Conservation (phyloP, 2,888 invertebrate species). For the Trypoxylon attenuatum region DNA sequence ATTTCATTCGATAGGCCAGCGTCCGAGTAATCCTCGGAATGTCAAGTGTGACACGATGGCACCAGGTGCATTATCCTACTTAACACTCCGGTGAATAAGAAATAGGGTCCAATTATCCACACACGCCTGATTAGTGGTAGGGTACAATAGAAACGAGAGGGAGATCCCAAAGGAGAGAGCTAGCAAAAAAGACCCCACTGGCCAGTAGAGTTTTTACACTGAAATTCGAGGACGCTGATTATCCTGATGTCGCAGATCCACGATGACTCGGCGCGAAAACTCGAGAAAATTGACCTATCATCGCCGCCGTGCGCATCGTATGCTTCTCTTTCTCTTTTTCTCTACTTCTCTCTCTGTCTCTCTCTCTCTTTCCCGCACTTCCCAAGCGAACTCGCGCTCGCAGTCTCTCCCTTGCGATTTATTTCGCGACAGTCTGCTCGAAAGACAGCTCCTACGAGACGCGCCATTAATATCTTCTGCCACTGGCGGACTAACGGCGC, state of each 20-base stretch:
- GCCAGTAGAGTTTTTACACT: background rate
- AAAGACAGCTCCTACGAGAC: background rate
- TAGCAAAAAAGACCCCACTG: background rate
- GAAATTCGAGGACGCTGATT: background rate
- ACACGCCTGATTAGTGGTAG: conserved; percentile 1
- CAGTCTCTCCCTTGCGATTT: background rate
- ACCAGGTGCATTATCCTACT: background rate
- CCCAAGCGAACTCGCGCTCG: background rate
- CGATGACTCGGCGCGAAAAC: background rate
- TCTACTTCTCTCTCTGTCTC: background rate
- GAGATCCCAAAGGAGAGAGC: no score
- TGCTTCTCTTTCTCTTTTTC: no score
- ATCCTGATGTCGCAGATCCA: background rate
- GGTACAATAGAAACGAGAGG: background rate
- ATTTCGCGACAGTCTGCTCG: background rate
- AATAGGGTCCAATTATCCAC: background rate
- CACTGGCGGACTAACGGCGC: conserved; percentile 5
- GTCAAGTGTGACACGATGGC: background rate
- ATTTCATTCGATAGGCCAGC: background rate
- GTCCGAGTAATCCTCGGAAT: background rate
- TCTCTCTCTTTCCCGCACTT: background rate
- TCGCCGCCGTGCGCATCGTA: no score
- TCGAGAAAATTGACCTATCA: conserved; percentile 8
- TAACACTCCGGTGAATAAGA: background rate
- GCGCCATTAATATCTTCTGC: conserved; percentile 12